Evolutionary conservation across 2,888 invertebrate species (phyloP).

Genomic region (Agapetus fuscipes): DNA sequence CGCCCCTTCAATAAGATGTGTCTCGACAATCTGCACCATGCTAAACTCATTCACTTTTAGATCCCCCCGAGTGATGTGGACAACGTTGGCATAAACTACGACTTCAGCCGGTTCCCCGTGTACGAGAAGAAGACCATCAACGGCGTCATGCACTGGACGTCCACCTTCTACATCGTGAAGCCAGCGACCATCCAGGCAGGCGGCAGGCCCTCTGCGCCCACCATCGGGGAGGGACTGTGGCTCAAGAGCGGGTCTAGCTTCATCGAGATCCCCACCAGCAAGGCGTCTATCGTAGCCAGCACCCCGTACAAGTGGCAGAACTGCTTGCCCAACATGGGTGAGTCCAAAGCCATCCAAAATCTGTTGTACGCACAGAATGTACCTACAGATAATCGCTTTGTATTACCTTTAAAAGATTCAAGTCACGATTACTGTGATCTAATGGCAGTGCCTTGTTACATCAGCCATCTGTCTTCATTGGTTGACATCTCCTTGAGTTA

Average conservation of each 20-base stretch:
- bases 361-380: no score
- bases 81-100: neutral
- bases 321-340: constrained; percentile 7
- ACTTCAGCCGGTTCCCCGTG: neutral
- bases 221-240: constrained; percentile 6
- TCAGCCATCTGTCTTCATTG: no score
- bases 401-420: no score
- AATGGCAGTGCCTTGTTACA: no score
- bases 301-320: constrained; percentile 3
- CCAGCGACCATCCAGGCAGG: constrained; percentile 1
- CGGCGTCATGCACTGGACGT: constrained; percentile 1
- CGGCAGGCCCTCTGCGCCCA: neutral
- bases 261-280: constrained; percentile 1
- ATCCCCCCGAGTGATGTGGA: constrained; percentile 1
- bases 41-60: no score
- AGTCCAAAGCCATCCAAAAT: no score
- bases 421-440: no score
- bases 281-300: neutral
- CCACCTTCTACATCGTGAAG: constrained; percentile 3
- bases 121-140: constrained; percentile 3
- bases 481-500: no score
- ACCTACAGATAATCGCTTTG: no score
- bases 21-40: no score
- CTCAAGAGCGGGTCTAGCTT: constrained; percentile 3
- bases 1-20: no score